phyloP scores from a whole-genome alignment of 2,888 invertebrate species.

The Augiades crinisus region DNA sequence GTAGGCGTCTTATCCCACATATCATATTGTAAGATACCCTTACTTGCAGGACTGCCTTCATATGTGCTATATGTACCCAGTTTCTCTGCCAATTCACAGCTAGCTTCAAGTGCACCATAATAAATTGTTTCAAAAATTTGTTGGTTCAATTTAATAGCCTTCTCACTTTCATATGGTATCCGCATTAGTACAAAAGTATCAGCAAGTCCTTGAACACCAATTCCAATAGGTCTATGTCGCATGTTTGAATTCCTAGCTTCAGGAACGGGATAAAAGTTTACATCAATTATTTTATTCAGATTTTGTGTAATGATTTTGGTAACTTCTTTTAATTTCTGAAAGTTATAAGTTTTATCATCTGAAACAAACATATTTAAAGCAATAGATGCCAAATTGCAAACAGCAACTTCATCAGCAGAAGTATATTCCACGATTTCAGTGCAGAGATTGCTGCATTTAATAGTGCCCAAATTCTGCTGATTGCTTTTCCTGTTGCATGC shows the following conservation, averaged over 20 bases:
- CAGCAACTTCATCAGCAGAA: slow-evolving; percentile 95
- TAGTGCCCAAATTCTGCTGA: slow-evolving; percentile 98
- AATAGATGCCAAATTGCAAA: slow-evolving; percentile 98
- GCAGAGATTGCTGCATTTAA: slow-evolving; percentile 98
- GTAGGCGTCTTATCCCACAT: slow-evolving; percentile 97
- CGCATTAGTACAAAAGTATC: slow-evolving; percentile 98
- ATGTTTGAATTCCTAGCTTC: slow-evolving; percentile 94
- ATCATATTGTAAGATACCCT: slow-evolving; percentile 97
- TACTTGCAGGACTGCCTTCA: slow-evolving; percentile 94
- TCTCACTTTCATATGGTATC: slow-evolving; percentile 94
- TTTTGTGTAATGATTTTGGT: slow-evolving; percentile 94
- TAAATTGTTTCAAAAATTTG: slow-evolving; percentile 99
- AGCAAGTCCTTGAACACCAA: slow-evolving; percentile 98
- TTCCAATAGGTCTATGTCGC: slow-evolving; percentile 92
- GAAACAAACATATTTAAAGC: slow-evolving; percentile 97
- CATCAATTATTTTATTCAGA: slow-evolving; percentile 97
- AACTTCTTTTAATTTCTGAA: slow-evolving; percentile 91
- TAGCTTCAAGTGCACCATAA: slow-evolving; percentile 97
- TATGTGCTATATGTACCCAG: slow-evolving; percentile 95
- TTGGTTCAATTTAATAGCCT: slow-evolving; percentile 92
- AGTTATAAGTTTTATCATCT: slow-evolving; percentile 91
- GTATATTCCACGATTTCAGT: slow-evolving; percentile 99
- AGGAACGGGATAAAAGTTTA: slow-evolving; percentile 96
- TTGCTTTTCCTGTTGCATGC: slow-evolving; percentile 98
- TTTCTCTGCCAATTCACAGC: slow-evolving; percentile 94